Evolutionary conservation across 2,797 vertebrate species (phyloP), one percentile per base, ranked within the genome.

Genomic region (Phyllotis vaccarum): DNA sequence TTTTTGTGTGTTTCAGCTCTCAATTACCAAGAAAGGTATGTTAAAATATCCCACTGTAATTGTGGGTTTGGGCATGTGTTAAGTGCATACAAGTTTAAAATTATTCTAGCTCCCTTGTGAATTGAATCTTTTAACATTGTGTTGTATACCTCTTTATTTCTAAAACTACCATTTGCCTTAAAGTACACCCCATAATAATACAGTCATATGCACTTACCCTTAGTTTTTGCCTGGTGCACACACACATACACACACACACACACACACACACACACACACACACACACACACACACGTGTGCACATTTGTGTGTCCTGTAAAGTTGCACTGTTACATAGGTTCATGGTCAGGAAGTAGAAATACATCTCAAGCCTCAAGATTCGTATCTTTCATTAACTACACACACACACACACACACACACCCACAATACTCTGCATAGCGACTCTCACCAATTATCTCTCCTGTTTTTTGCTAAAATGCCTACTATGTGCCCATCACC

Each of bases 41-140:
- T 64, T 92, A 91, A 97, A 83, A 90, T 86, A 91, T 80, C 27
- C 79, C 62, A 7, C 86, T 3, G 24, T 89, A 76, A 94, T 81
- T 89, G 82, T 29, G 86, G 70, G 82, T 29, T 49, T 74, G 68
- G 68, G 74, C 74, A 19, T 87, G 43, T 27, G 86, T 37, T 89
- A 70, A 96, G 89, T 93, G 93, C 49, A 29, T 14, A 8, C 95
- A 58, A 93, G 72, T 90, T 93, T 91, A 49, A 93, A 92, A 94
- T 83, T 6, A 72, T 78, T 22, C 75, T 29, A 52, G 64, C 86
- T 94, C 89, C 81, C 66, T 56, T 80, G 68, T 17, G 64, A 92
- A 91, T 89, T 56, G 86, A 81, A 52, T 93, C 91, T 91, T 90
- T 93, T 80, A 56, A 78, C 91, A 60, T 81, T 13, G 14, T 13